Base-by-base conservation (phyloP, 2,888 invertebrate genomes). In the Ophonus ardosiacus region DNA sequence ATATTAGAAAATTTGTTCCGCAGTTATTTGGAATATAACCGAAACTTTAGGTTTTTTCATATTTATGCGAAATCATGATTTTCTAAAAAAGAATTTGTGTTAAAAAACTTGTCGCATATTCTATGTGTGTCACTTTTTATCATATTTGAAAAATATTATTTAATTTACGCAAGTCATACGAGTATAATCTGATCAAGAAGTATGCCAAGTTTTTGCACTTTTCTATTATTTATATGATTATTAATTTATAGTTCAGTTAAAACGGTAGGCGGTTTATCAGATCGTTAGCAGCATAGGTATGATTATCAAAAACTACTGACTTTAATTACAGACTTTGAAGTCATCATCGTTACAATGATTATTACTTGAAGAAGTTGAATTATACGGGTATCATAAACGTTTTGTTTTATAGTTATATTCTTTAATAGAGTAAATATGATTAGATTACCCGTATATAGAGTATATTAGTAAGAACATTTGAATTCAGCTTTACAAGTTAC, bases 191-290 rank as follows among this genome's bases (percentile, higher is more conserved):
- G 21, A 31, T 1, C 6, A 59, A 59, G 13, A 61, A 18, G 65
- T 65, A 13, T 65, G 65, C n/a, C 65, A 65, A 3, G 65, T 65
- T 65, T 65, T 65, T 31, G n/a, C 38, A 15, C 5, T 61, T 61
- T 59, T 18, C n/a, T 15, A 59, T 59, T 15, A 59, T 59, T 59
- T 59, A 63, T 18, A 21, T 17, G 17, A 63, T 63, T 21, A 3
- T 17, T 63, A 21, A 65, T 65, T 21, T 65, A 31, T 61, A 61
- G n/a, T 57, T 57, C 7, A 18, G 18, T 61, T 3, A 10, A 61
- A 61, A 31, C 10, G n/a, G 38, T 65, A 31, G 65, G 38, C 65
- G 65, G 13, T 65, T 65, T 65, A 8, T 65, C 65, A 31, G 6
- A 31, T 65, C 31, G 13, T 31, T 65, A 65, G 0, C 31, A 5